These are phyloP conservation scores for Folsomia candida DNA, from an alignment of 2,888 invertebrate genomes.

Conservation along the genomic window DNA sequence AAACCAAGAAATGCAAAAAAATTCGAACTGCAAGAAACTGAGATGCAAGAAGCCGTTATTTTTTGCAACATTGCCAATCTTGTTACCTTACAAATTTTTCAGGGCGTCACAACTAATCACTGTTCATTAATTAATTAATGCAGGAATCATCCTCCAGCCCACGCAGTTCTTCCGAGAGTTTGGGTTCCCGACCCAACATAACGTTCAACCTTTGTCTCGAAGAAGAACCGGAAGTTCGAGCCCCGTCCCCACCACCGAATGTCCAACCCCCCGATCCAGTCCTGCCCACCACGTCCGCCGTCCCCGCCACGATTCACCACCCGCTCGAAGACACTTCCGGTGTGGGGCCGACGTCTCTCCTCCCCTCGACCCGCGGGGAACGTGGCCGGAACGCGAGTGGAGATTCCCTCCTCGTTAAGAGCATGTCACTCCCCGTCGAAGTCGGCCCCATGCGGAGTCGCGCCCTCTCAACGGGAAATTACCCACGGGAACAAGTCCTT, in stretches of 20 bases:
- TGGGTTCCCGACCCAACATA: not conserved
- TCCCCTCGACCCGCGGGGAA: too few relatives aligned
- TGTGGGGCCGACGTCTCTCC: not conserved
- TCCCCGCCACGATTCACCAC: conserved; percentile 11
- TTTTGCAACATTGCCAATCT: too few relatives aligned
- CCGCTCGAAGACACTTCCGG: conserved; percentile 33
- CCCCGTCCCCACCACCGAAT: not conserved
- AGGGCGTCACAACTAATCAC: too few relatives aligned
- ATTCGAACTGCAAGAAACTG: too few relatives aligned
- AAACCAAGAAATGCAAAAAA: too few relatives aligned
- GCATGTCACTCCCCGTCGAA: conserved; percentile 50
- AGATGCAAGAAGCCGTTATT: too few relatives aligned
- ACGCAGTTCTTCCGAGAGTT: not conserved
- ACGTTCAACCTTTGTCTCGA: too few relatives aligned
- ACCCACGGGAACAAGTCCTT: conserved; percentile 45
- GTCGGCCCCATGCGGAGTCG: conserved; percentile 55
- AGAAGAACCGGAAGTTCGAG: too few relatives aligned
- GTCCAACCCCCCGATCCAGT: not conserved
- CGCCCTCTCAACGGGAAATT: conserved; percentile 57
- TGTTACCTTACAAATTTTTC: too few relatives aligned
- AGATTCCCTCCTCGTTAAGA: conserved; percentile 39
- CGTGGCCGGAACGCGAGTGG: conserved; percentile 40
- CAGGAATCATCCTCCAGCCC: not conserved
- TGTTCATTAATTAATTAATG: too few relatives aligned
- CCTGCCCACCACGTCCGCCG: not conserved